Conservation (phyloP, 2,113 vertebrate genomes). For the Odobenus rosmarus region DNA sequence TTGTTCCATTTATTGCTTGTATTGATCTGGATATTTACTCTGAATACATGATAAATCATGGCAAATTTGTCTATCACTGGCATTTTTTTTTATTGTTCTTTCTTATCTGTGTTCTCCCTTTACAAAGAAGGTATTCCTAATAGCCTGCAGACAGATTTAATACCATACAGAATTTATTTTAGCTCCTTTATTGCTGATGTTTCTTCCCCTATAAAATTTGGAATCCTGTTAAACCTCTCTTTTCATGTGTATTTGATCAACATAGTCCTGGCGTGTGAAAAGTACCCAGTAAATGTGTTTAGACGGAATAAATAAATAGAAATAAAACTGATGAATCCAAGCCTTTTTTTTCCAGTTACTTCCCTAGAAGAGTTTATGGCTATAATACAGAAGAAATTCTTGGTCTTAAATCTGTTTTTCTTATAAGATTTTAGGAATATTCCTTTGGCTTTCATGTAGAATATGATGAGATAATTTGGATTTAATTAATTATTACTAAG, state of each 20-base stretch:
- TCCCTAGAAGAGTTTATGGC: background rate
- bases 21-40: background rate
- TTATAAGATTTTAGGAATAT: background rate
- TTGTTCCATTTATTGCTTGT: background rate
- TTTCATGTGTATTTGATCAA: background rate
- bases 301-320: background rate
- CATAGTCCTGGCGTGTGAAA: background rate
- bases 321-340: slow-evolving; percentile 40
- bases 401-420: slow-evolving; percentile 6
- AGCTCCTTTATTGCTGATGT: background rate
- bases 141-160: background rate
- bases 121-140: background rate
- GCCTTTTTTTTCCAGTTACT: background rate
- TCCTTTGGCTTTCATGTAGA: background rate
- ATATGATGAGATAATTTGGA: slow-evolving; percentile 13
- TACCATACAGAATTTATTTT: background rate
- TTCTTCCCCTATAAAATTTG: background rate
- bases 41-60: background rate
- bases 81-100: background rate
- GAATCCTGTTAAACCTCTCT: background rate
- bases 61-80: background rate
- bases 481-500: slow-evolving; percentile 26
- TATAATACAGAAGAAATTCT: background rate
- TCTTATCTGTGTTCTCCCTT: background rate
- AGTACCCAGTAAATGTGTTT: slow-evolving; percentile 34